Conservation (phyloP, 2,888 invertebrate genomes). For the Protophormia terraenovae region DNA sequence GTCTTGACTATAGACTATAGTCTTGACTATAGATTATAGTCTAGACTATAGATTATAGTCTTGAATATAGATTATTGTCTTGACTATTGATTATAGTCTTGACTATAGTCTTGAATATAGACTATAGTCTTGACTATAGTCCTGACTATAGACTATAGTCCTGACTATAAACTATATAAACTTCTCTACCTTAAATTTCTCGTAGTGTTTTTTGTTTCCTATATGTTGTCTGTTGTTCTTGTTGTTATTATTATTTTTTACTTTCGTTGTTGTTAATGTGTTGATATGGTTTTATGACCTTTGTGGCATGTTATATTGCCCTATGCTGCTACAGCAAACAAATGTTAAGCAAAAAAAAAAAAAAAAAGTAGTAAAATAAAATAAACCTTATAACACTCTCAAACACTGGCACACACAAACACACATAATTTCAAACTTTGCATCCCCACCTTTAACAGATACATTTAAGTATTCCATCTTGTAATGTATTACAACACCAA, state of each 20-base stretch:
- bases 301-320: slow-evolving; percentile 77
- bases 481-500: slow-evolving; percentile 51
- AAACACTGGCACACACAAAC: slow-evolving; percentile 45
- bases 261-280: slow-evolving; percentile 74
- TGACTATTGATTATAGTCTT: too few species aligned
- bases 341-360: neutral
- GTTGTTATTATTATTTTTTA: slow-evolving; percentile 15
- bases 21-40: too few species aligned
- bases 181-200: neutral
- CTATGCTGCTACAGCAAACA: slow-evolving; percentile 26
- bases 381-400: slow-evolving; percentile 71
- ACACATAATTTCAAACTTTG: too few species aligned
- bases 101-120: too few species aligned
- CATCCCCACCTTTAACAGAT: neutral
- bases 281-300: slow-evolving; percentile 80
- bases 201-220: slow-evolving; percentile 14
- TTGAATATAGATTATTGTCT: too few species aligned
- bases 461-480: slow-evolving; percentile 63
- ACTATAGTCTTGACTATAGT: too few species aligned
- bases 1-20: too few species aligned
- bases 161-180: neutral
- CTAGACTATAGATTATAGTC: too few species aligned
- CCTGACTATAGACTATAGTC: too few species aligned
- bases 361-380: slow-evolving; percentile 20
- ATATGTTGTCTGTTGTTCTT: slow-evolving; percentile 19